Evolutionary conservation across 2,113 vertebrate species (phyloP).

Genomic region (Gnathonemus longibarbis): DNA sequence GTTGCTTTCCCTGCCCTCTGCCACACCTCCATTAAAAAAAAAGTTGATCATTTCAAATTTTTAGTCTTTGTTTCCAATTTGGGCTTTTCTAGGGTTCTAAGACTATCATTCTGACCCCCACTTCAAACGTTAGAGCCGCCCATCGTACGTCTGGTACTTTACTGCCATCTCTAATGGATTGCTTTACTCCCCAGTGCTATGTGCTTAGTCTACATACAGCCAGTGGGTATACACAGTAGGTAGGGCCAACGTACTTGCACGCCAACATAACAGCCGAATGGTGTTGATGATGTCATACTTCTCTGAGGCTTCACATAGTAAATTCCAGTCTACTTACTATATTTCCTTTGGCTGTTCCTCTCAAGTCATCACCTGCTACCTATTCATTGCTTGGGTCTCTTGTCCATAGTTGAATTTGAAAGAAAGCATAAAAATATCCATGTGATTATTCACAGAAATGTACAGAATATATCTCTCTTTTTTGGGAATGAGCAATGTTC

Average conservation of each 20-base stretch:
- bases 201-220: not conserved
- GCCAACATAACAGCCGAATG: not conserved
- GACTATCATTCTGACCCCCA: not conserved
- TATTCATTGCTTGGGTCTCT: not conserved
- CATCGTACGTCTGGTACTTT: not conserved
- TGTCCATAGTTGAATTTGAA: conserved; percentile 2
- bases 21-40: conserved; percentile 9
- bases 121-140: too few species aligned
- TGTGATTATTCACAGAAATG: not conserved
- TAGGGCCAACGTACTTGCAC: not conserved
- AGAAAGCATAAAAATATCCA: not conserved
- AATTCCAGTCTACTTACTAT: not conserved
- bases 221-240: not conserved
- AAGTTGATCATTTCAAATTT: not conserved
- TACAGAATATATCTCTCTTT: not conserved
- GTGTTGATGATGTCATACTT: not conserved
- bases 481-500: not conserved
- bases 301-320: not conserved
- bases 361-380: not conserved
- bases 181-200: not conserved
- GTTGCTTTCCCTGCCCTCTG: not conserved
- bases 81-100: not conserved
- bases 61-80: not conserved
- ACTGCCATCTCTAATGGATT: not conserved
- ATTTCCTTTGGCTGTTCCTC: not conserved